Evolutionary conservation across 37 sponge, comb jelly and placozoan species (phyloP), one percentile per base, ranked within the genome.

Genomic region (Crambe crambe): DNA sequence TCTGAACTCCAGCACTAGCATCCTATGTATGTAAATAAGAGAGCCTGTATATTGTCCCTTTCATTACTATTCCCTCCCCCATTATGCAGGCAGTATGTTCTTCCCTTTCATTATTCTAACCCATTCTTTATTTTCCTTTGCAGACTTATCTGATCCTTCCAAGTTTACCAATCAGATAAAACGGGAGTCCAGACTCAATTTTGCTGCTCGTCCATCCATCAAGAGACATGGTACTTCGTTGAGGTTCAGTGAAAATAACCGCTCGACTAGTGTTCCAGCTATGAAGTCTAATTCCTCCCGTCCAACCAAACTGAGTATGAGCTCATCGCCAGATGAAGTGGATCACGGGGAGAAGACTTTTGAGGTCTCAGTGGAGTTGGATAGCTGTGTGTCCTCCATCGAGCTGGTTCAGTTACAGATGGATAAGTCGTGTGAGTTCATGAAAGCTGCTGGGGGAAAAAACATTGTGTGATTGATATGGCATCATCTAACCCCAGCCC

Each of bases 11-110:
- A 40, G 68, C 37, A 77, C 77, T 27, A 85, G 78, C 85, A 85
- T 85, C n/a, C 72, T 85, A 3, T 77, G 85, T 85, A 61, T 57
- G 85, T 30, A 35, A 32, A n/a, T n/a, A n/a, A n/a, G n/a, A n/a
- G n/a, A n/a, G n/a, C n/a, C n/a, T n/a, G n/a, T n/a, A n/a, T n/a
- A n/a, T n/a, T n/a, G n/a, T n/a, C n/a, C n/a, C n/a, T n/a, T n/a
- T n/a, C n/a, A n/a, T n/a, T n/a, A n/a, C n/a, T n/a, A n/a, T n/a
- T n/a, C n/a, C n/a, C n/a, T n/a, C n/a, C n/a, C n/a, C n/a, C n/a
- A n/a, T n/a, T n/a, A n/a, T n/a, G n/a, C n/a, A n/a, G n/a, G n/a
- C n/a, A n/a, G n/a, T n/a, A n/a, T n/a, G n/a, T n/a, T n/a, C n/a
- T n/a, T n/a, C n/a, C n/a, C n/a, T n/a, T n/a, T n/a, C n/a, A n/a